Evolutionary conservation across 2,113 vertebrate species (phyloP), one percentile per base, ranked within the genome.

Genomic region (Pedetes capensis): DNA sequence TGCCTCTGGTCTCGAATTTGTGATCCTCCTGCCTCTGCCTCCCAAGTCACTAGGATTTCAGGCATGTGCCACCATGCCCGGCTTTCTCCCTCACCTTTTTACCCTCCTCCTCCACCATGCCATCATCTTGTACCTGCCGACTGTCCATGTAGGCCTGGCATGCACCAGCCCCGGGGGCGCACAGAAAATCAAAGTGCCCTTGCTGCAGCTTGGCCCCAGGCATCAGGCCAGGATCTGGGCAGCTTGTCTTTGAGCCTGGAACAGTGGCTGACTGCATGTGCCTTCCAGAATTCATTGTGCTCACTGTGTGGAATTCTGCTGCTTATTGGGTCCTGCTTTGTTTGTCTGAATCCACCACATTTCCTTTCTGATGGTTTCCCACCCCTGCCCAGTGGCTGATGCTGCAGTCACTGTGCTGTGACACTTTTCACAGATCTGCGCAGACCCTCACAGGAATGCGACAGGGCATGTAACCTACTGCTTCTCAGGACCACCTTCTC

Each of bases 41-140:
- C n/a, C n/a, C n/a, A n/a, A n/a, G n/a, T n/a, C n/a, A n/a, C n/a
- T n/a, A n/a, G n/a, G n/a, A n/a, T n/a, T n/a, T n/a, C n/a, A n/a
- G n/a, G n/a, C n/a, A n/a, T n/a, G n/a, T n/a, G n/a, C n/a, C n/a
- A n/a, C n/a, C n/a, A n/a, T n/a, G n/a, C n/a, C n/a, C n/a, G n/a
- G n/a, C n/a, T n/a, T n/a, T n/a, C n/a, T n/a, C n/a, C n/a, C n/a
- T n/a, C n/a, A n/a, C n/a, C n/a, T 44, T 20, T 6, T 49, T 2
- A 2, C 37, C 14, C 25, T 37, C 16, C 22, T 39, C 16, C 22
- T 39, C 25, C 25, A 29, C 17, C 0, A 20, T 1, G 5, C 11
- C 8, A 27, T 61, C 37, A 32, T 25, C 32, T 55, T 25, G 61
- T 47, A 27, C 5, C n/a, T 68, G 55, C 57, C 1, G 22, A 59